Conservation (phyloP, 1,140 invertebrate genomes). For the Thaumetopoea pityocampa region DNA sequence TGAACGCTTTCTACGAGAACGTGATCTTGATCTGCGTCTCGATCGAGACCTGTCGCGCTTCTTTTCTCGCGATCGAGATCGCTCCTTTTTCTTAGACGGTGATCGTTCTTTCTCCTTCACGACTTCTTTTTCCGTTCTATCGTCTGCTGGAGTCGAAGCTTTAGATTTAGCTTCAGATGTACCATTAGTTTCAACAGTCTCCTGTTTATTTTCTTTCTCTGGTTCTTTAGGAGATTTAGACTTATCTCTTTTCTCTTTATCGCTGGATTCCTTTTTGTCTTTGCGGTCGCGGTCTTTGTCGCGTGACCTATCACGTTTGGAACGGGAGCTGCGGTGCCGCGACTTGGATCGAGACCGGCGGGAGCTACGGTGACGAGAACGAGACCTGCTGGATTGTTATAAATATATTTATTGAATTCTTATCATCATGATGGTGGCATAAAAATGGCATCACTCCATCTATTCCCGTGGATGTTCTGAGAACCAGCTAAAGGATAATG, state of each 20-base stretch:
- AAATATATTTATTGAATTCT: not conserved
- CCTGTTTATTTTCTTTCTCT: conserved; percentile 32
- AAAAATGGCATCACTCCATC: not conserved
- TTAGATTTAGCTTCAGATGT: conserved; percentile 62
- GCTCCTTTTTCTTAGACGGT: conserved; percentile 73
- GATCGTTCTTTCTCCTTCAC: conserved; percentile 59
- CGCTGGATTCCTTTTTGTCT: conserved; percentile 42
- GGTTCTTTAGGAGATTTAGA: conserved; percentile 45
- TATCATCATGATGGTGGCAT: not conserved
- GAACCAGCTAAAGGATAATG: too few relatives aligned
- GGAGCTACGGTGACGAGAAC: conserved; percentile 79
- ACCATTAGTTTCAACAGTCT: conserved; percentile 45
- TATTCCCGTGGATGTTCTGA: too few relatives aligned
- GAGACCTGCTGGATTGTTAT: conserved; percentile 70
- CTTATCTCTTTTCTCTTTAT: conserved; percentile 46
- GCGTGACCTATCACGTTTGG: conserved; percentile 71
- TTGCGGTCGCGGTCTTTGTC: conserved; percentile 52
- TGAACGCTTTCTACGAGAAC: conserved; percentile 55
- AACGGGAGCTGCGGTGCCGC: conserved; percentile 79
- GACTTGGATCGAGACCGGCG: conserved; percentile 78
- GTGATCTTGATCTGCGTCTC: conserved; percentile 53
- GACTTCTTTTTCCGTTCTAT: conserved; percentile 47
- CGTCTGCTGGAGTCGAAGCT: conserved; percentile 55
- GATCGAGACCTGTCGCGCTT: conserved; percentile 60
- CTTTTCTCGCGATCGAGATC: conserved; percentile 59